A percentile compares a stretch with the other conserved stretches of the same genome.
Evolutionary conservation across 2,113 vertebrate species (phyloP).

Genomic region (Gadus macrocephalus): DNA sequence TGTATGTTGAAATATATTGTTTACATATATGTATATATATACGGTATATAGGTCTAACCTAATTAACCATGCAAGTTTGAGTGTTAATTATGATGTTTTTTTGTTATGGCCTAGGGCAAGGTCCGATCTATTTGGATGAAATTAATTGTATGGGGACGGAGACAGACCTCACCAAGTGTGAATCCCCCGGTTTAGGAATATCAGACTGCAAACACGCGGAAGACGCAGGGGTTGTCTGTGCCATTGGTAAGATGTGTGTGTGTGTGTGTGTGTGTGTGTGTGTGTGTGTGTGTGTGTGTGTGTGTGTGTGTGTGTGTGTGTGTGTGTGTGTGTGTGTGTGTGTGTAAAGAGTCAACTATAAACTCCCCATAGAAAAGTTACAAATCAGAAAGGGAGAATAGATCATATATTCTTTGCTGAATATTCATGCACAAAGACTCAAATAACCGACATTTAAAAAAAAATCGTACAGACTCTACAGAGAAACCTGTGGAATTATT

Average conservation of each 20-base stretch:
- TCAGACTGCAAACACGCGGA: slow-evolving; percentile 35
- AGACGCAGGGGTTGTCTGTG: slow-evolving; percentile 47
- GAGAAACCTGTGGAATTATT: neutral
- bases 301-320: too few species aligned
- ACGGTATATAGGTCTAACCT: too few species aligned
- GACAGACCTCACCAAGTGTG: slow-evolving; percentile 39
- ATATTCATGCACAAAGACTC: too few species aligned
- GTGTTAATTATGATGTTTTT: too few species aligned
- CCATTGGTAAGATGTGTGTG: slow-evolving; percentile 24
- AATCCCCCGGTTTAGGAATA: slow-evolving; percentile 36
- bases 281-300: too few species aligned
- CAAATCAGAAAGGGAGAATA: neutral
- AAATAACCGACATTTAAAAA: too few species aligned
- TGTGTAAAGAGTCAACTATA: too few species aligned
- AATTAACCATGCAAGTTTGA: too few species aligned
- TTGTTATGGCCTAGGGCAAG: slow-evolving; percentile 10
- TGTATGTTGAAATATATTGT: too few species aligned
- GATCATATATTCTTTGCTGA: neutral
- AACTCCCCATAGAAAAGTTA: too few species aligned
- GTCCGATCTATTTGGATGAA: slow-evolving; percentile 48
- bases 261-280: neutral
- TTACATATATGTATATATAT: too few species aligned
- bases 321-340: neutral
- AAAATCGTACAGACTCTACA: neutral
- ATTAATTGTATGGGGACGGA: slow-evolving; percentile 42